Evolutionary conservation across 2,113 vertebrate species (phyloP).

Genomic region (Acanthisitta chloris): DNA sequence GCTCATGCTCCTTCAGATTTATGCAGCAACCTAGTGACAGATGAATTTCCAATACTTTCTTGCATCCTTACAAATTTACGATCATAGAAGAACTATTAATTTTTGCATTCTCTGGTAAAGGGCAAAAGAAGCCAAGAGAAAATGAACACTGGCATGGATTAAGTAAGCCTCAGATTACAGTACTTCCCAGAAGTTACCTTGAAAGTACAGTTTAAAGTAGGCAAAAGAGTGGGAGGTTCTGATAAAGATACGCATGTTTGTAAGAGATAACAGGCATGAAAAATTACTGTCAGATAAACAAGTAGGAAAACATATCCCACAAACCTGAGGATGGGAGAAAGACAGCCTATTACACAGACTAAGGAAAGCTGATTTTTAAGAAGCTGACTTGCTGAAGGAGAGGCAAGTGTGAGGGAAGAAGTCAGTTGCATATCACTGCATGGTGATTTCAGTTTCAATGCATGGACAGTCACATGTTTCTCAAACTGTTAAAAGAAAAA

Average conservation of each 20-base stretch:
- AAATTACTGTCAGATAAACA: slow-evolving; percentile 28
- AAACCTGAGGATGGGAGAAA: neutral
- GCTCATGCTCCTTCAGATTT: neutral
- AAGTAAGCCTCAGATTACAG: neutral
- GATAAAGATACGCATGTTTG: slow-evolving; percentile 41
- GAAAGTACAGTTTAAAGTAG: neutral
- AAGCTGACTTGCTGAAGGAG: neutral
- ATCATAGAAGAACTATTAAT: neutral
- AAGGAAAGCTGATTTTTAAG: neutral
- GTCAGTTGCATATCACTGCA: neutral
- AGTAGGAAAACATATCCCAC: neutral
- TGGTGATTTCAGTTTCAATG: neutral
- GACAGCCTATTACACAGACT: neutral
- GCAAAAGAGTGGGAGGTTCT: neutral
- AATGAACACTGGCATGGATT: neutral
- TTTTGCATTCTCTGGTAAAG: neutral
- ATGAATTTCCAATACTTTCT: neutral
- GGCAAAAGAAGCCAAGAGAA: neutral
- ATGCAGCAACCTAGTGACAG: neutral
- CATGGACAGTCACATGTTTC: neutral
- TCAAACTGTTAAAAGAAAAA: neutral
- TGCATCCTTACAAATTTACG: neutral
- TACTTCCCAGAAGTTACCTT: slow-evolving; percentile 33
- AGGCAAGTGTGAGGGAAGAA: neutral
- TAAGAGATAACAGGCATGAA: slow-evolving; percentile 31